Conservation (phyloP, 64 coral and sea anemone species). For the Cladopsammia gracilis region DNA sequence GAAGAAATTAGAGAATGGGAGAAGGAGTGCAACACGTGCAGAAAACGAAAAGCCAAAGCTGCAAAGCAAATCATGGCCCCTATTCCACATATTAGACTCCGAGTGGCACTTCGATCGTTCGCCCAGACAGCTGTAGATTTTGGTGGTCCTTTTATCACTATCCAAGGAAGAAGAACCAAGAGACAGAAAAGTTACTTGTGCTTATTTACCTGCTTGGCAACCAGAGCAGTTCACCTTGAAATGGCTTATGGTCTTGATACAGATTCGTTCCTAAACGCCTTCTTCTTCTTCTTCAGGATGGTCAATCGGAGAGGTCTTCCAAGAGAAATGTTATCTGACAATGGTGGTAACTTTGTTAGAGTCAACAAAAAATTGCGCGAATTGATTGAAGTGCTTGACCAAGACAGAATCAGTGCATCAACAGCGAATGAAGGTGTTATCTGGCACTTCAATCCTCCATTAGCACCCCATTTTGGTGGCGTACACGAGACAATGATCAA, state of each 20-base stretch:
- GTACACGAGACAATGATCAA: not conserved
- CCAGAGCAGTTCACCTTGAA: conserved; percentile 18
- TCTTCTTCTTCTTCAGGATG: conserved; percentile 40
- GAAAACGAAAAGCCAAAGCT: conserved; percentile 13
- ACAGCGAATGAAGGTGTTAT: not conserved
- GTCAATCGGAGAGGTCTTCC: conserved; percentile 31
- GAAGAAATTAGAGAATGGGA: conserved; percentile 2
- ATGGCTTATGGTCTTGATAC: conserved; percentile 10
- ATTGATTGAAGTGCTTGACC: not conserved
- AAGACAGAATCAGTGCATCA: not conserved
- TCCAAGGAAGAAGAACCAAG: not conserved
- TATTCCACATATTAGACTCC: not conserved
- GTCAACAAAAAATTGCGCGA: conserved; percentile 18
- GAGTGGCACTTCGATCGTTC: not conserved
- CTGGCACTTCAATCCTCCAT: too few relatives aligned
- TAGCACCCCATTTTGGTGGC: too few relatives aligned
- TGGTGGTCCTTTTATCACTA: conserved; percentile 41
- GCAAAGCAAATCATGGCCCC: not conserved
- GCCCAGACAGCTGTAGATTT: conserved; percentile 26
- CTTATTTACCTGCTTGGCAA: conserved; percentile 21
- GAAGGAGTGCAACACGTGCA: conserved; percentile 9
- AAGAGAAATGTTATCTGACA: conserved; percentile 18
- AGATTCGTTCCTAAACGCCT: conserved; percentile 29
- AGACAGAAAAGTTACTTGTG: conserved; percentile 32
- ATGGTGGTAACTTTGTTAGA: conserved; percentile 42